Conservation (phyloP, 1,140 invertebrate genomes). For the Papilio polyxenes region DNA sequence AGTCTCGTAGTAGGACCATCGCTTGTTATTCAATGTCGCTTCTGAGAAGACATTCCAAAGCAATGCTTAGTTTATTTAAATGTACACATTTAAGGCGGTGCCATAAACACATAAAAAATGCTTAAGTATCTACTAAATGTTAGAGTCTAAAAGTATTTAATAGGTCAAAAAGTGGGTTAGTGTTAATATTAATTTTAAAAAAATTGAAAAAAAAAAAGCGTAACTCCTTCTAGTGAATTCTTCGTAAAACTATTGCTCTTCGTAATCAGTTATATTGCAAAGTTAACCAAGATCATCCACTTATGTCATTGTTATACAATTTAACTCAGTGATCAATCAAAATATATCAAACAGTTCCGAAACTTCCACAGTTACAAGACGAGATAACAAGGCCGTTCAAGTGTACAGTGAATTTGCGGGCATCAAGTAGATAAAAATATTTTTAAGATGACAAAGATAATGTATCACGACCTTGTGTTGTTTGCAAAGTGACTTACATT, state of each 20-base stretch:
- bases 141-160: neutral
- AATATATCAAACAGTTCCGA: constrained; percentile 27
- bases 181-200: no score
- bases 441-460: constrained; percentile 58
- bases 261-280: neutral
- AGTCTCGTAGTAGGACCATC: constrained; percentile 30
- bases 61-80: constrained; percentile 34
- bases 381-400: constrained; percentile 47
- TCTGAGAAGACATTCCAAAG: constrained; percentile 29
- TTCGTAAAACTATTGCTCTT: neutral
- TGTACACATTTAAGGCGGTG: constrained; percentile 4
- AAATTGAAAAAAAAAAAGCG: no score
- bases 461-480: constrained; percentile 50
- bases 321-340: constrained; percentile 33
- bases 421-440: constrained; percentile 54
- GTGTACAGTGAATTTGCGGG: constrained; percentile 44
- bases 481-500: constrained; percentile 21
- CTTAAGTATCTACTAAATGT: neutral
- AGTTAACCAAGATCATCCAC: neutral
- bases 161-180: neutral
- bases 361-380: constrained; percentile 31
- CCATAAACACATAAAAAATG: neutral
- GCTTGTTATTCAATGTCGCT: constrained; percentile 34
- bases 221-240: no score
- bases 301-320: constrained; percentile 21